A percentile compares a stretch with the other conserved stretches of the same genome.
Conservation (phyloP, 1,140 invertebrate genomes). For the Pogonomyrmex barbatus region DNA sequence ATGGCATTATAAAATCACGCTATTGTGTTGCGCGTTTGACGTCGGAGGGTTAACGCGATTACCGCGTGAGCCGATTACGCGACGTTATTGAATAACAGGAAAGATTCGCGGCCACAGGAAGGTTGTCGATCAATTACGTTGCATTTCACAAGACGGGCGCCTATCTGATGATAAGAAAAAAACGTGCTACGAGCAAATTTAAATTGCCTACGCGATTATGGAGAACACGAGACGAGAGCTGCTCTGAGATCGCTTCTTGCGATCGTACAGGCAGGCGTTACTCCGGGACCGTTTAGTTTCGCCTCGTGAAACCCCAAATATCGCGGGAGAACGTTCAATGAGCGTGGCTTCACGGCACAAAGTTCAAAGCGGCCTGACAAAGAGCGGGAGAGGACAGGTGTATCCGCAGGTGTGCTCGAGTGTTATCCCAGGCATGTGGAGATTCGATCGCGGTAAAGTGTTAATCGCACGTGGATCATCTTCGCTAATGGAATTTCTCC, state of each 20-base stretch:
- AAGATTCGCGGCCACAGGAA: neutral
- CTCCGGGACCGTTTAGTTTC: neutral
- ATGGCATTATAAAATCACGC: neutral
- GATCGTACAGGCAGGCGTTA: too few relatives aligned
- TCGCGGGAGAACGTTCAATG: neutral
- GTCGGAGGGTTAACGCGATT: neutral
- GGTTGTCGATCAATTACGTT: neutral
- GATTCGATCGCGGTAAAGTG: neutral
- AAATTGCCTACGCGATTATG: neutral
- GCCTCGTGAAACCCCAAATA: neutral
- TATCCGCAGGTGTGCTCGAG: neutral
- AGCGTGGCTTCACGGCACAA: neutral
- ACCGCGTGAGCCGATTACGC: constrained; percentile 20
- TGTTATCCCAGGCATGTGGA: neutral
- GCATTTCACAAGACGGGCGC: neutral
- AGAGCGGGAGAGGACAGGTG: neutral
- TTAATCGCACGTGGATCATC: neutral
- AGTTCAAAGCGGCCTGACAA: neutral
- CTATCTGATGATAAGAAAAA: constrained; percentile 12
- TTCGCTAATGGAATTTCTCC: neutral
- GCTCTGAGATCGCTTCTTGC: neutral
- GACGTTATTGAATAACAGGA: constrained; percentile 15
- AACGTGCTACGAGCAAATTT: neutral
- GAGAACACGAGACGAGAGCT: neutral
- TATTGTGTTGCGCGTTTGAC: neutral